phyloP scores from a whole-genome alignment of 2,797 vertebrate genomes.

The Sandelia bainsii region DNA sequence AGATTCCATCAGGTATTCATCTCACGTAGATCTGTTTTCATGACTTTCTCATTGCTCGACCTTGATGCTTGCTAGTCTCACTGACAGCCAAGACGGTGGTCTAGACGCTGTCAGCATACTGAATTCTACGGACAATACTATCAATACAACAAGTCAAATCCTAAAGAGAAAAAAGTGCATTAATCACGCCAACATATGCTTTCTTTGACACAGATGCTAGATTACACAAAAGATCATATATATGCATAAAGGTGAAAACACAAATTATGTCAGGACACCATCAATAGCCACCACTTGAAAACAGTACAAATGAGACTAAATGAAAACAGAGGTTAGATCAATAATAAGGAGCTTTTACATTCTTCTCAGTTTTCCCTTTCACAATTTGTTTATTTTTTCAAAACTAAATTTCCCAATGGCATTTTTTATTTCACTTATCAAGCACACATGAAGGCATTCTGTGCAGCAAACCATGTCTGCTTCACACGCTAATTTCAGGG shows the following conservation, averaged over 20 bases:
- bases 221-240: slow-evolving; percentile 5
- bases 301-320: slow-evolving; percentile 1
- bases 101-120: slow-evolving; percentile 15
- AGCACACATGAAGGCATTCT: slow-evolving; percentile 44
- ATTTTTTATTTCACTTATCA: slow-evolving; percentile 36
- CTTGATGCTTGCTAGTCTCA: slow-evolving; percentile 20
- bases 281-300: not conserved
- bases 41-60: slow-evolving; percentile 27
- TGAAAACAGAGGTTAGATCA: not conserved
- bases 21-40: slow-evolving; percentile 32
- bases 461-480: not conserved
- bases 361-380: not conserved
- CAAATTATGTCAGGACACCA: not conserved
- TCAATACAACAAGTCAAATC: slow-evolving; percentile 6
- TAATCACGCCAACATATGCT: not conserved
- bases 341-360: not conserved
- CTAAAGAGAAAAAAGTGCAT: not conserved
- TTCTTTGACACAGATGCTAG: not conserved
- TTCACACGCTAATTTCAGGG: slow-evolving; percentile 8
- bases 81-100: slow-evolving; percentile 16
- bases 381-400: not conserved
- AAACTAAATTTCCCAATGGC: slow-evolving; percentile 5
- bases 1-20: slow-evolving; percentile 38
- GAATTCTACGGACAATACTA: slow-evolving; percentile 20
- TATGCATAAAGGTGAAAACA: not conserved